phyloP scores from a whole-genome alignment of 2,888 invertebrate genomes.

The Muschampia plurimacula region DNA sequence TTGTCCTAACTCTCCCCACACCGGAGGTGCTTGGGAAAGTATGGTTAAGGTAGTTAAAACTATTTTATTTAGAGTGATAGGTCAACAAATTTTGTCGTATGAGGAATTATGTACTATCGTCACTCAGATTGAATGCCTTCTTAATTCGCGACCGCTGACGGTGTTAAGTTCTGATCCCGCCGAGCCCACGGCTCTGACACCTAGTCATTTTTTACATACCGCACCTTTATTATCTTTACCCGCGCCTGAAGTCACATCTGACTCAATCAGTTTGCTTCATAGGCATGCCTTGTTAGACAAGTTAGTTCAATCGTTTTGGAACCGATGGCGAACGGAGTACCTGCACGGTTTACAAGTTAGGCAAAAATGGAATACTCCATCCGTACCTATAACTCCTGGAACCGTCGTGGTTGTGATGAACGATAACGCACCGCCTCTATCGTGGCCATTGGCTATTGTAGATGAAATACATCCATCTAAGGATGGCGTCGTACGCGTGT shows the following conservation, averaged over 20 bases:
- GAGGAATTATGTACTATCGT: conserved; percentile 35
- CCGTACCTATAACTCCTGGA: conserved; percentile 20
- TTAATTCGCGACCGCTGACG: conserved; percentile 41
- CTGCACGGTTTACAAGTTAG: conserved; percentile 37
- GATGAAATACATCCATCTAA: conserved; percentile 17
- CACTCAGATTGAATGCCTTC: conserved; percentile 37
- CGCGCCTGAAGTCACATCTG: conserved; percentile 21
- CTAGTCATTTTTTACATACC: conserved; percentile 39
- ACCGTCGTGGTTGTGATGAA: conserved; percentile 36
- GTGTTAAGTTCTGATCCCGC: conserved; percentile 36
- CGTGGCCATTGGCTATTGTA: conserved; percentile 22
- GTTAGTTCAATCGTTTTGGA: conserved; percentile 33
- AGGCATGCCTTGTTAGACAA: conserved; percentile 36
- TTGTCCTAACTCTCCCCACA: conserved; percentile 34
- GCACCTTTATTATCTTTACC: conserved; percentile 35
- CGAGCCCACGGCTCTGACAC: conserved; percentile 41
- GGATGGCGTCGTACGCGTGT: conserved; percentile 37
- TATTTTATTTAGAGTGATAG: conserved; percentile 37
- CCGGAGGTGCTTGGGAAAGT: conserved; percentile 36
- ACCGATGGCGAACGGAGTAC: conserved; percentile 38
- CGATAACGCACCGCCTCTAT: conserved; percentile 39
- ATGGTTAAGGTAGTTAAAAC: conserved; percentile 39
- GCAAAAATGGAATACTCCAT: conserved; percentile 37
- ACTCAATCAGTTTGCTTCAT: conserved; percentile 22
- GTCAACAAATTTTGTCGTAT: conserved; percentile 36